phyloP scores from a whole-genome alignment of 2,113 vertebrate genomes.

The Catagonus wagneri region DNA sequence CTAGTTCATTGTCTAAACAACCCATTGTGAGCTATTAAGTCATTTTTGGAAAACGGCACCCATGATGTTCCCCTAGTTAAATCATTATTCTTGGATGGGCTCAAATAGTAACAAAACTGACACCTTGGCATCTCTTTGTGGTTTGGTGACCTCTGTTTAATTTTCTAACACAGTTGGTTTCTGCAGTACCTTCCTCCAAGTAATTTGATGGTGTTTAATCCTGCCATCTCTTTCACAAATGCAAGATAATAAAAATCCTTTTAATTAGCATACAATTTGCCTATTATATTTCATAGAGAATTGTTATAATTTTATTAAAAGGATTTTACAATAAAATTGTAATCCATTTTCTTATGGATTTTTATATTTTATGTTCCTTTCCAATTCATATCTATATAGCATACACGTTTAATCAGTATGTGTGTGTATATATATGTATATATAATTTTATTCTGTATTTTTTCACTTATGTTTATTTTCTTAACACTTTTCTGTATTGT shows the following conservation, averaged over 20 bases:
- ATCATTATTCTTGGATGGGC: not conserved
- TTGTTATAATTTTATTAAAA: conserved; percentile 6
- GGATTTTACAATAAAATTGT: not conserved
- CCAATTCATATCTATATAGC: not conserved
- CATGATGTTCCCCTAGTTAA: not conserved
- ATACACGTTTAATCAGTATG: not conserved
- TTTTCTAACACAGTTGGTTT: conserved; percentile 53
- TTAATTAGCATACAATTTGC: not conserved
- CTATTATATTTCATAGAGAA: conserved; percentile 7
- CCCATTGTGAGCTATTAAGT: not conserved
- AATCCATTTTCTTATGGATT: not conserved
- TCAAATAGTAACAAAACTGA: conserved; percentile 33
- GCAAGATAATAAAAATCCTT: not conserved
- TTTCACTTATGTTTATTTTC: not conserved
- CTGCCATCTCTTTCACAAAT: not conserved
- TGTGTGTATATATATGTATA: too few relatives aligned
- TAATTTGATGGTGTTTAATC: conserved; percentile 13
- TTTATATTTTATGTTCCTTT: conserved; percentile 48
- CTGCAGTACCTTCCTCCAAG: not conserved
- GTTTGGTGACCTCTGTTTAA: conserved; percentile 22
- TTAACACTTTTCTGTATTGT: not conserved
- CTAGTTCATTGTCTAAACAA: not conserved
- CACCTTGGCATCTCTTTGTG: conserved; percentile 9
- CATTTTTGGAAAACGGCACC: not conserved
- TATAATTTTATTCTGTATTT: not conserved